Conservation (phyloP, 2,797 vertebrate species). For the Loriculus beryllinus region DNA sequence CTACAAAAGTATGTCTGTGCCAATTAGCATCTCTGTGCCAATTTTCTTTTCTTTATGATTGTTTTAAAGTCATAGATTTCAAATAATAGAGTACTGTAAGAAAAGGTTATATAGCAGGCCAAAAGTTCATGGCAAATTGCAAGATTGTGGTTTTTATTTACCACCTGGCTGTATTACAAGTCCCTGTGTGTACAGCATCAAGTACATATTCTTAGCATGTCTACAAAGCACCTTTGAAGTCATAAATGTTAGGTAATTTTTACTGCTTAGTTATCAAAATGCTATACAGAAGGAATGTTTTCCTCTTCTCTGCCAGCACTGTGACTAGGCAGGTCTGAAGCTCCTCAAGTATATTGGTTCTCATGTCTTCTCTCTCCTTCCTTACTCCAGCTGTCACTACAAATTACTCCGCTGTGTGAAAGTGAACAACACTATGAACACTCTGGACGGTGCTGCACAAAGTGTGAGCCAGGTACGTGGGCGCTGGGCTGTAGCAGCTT, state of each 20-base stretch:
- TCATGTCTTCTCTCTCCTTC: background rate
- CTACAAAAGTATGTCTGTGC: background rate
- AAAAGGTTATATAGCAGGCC: background rate
- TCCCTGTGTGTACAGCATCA: background rate
- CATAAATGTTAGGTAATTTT: background rate
- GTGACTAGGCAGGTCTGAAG: background rate
- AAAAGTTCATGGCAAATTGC: background rate
- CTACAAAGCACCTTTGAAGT: background rate
- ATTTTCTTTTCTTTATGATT: background rate
- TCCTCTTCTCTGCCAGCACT: background rate
- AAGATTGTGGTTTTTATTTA: background rate
- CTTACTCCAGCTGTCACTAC: constrained; percentile 64
- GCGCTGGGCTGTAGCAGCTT: background rate
- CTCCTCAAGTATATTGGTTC: background rate
- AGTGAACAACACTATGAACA: constrained; percentile 70
- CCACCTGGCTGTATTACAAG: background rate
- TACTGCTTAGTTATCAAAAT: background rate
- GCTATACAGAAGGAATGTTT: background rate
- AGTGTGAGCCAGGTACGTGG: constrained; percentile 77
- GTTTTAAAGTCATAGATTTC: background rate
- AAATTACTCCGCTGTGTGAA: constrained; percentile 45
- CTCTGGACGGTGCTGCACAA: constrained; percentile 73
- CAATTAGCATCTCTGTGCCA: background rate
- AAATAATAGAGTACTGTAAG: background rate
- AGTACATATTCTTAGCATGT: background rate